These are phyloP conservation scores for Zaprionus obscuricornis DNA, from an alignment of 2,888 invertebrate genomes.

Conservation along the genomic window DNA sequence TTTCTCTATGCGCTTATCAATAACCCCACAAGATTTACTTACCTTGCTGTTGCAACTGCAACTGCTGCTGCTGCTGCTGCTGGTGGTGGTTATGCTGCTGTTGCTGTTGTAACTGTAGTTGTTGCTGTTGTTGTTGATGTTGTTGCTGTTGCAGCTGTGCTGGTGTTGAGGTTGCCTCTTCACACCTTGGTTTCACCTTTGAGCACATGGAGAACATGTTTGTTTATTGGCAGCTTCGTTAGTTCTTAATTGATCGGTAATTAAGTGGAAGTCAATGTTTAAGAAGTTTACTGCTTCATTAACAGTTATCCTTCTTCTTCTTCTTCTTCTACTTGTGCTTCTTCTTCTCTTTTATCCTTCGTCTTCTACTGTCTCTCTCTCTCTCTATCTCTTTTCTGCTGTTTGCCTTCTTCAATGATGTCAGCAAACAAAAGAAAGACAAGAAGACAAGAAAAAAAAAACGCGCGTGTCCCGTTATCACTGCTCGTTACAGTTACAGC, in stretches of 20 bases:
- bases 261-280: background rate
- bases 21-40: constrained; percentile 49
- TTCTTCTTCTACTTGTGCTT: background rate
- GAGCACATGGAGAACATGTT: constrained; percentile 84
- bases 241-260: constrained; percentile 48
- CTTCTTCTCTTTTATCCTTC: background rate
- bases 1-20: constrained; percentile 33
- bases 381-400: background rate
- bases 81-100: constrained; percentile 45
- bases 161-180: constrained; percentile 67
- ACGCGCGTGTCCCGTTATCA: constrained; percentile 61
- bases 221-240: constrained; percentile 63
- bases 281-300: constrained; percentile 27
- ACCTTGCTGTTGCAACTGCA: constrained; percentile 78
- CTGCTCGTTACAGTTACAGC: constrained; percentile 34
- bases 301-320: constrained; percentile 2
- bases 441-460: constrained; percentile 27
- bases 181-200: constrained; percentile 81
- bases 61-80: constrained; percentile 42
- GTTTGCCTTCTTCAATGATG: constrained; percentile 37
- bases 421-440: constrained; percentile 32
- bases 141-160: constrained; percentile 25
- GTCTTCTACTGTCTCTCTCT: background rate
- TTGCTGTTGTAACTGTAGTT: constrained; percentile 71
- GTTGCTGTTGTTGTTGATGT: constrained; percentile 81